Percentiles rank a stretch among this genome's conserved stretches.
Conservation (phyloP, 1,140 invertebrate genomes). For the Eumeta japonica region DNA sequence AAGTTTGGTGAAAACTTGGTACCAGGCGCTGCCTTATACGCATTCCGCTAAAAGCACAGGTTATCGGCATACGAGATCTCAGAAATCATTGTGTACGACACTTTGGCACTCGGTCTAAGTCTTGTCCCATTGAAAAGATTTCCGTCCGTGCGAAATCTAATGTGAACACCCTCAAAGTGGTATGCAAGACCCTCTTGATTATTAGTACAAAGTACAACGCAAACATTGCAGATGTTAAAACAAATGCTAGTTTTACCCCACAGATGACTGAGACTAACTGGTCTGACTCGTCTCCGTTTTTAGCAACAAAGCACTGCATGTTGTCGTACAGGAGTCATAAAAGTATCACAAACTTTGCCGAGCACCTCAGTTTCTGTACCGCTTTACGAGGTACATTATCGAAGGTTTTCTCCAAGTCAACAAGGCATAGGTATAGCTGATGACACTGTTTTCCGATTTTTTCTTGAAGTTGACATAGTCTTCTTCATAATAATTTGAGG, state of each 20-base stretch:
- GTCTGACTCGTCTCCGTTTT: conserved; percentile 8
- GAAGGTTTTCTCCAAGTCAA: conserved; percentile 6
- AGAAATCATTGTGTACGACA: conserved; percentile 5
- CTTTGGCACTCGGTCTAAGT: conserved; percentile 11
- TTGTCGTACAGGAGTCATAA: conserved; percentile 5
- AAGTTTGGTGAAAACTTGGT: conserved; percentile 5
- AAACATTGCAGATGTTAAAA: conserved; percentile 13
- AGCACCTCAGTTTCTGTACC: too few species aligned
- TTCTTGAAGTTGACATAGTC: conserved; percentile 5
- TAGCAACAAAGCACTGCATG: conserved; percentile 6
- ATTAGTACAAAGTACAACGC: conserved; percentile 14
- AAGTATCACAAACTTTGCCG: too few species aligned
- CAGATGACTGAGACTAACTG: conserved; percentile 12
- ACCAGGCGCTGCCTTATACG: conserved; percentile 9
- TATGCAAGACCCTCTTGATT: conserved; percentile 7
- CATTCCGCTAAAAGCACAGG: conserved; percentile 12
- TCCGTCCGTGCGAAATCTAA: conserved; percentile 10
- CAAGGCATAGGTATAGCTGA: conserved; percentile 4
- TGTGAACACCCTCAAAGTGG: conserved; percentile 3
- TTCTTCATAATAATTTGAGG: too few species aligned
- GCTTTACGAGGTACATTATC: too few species aligned
- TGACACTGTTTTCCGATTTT: conserved; percentile 4
- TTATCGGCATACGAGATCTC: conserved; percentile 13
- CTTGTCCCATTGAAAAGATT: conserved; percentile 8
- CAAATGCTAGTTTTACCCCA: conserved; percentile 16